Conservation (phyloP, 1,140 invertebrate species). For the Anastrepha obliqua region DNA sequence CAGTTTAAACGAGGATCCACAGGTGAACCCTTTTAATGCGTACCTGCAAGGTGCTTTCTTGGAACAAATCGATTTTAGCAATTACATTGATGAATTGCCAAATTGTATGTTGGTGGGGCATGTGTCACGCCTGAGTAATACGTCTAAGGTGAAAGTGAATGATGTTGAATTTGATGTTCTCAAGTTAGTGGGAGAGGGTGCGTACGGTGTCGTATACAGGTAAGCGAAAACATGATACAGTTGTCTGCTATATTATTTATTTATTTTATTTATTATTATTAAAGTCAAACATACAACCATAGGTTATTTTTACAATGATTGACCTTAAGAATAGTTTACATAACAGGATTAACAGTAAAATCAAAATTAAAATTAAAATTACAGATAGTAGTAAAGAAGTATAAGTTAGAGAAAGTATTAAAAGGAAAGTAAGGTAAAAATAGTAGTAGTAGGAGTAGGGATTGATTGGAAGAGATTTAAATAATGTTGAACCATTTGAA, state of each 20-base stretch:
- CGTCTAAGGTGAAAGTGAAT: conserved; percentile 74
- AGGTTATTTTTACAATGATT: background rate
- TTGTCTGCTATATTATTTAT: background rate
- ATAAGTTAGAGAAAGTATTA: too few relatives aligned
- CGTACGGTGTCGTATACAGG: conserved; percentile 83
- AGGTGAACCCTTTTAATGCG: conserved; percentile 77
- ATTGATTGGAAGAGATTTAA: too few relatives aligned
- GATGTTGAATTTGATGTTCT: conserved; percentile 80
- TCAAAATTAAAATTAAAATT: too few relatives aligned
- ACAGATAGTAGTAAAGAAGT: too few relatives aligned
- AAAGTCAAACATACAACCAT: background rate
- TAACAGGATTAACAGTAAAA: too few relatives aligned
- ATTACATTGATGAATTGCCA: conserved; percentile 65
- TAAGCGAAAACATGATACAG: conserved; percentile 67
- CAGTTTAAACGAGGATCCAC: conserved; percentile 57
- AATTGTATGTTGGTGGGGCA: conserved; percentile 65
- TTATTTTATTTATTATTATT: conserved; percentile 17
- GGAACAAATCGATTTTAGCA: conserved; percentile 76
- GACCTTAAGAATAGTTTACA: too few relatives aligned
- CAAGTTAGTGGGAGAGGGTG: conserved; percentile 84
- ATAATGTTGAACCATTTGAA: too few relatives aligned
- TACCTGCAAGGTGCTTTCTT: conserved; percentile 76
- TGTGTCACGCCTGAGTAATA: conserved; percentile 69
- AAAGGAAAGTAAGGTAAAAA: too few relatives aligned
- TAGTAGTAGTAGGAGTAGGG: too few relatives aligned